phyloP scores from a whole-genome alignment of 2,888 invertebrate species.

The Lasioglossum vierecki region DNA sequence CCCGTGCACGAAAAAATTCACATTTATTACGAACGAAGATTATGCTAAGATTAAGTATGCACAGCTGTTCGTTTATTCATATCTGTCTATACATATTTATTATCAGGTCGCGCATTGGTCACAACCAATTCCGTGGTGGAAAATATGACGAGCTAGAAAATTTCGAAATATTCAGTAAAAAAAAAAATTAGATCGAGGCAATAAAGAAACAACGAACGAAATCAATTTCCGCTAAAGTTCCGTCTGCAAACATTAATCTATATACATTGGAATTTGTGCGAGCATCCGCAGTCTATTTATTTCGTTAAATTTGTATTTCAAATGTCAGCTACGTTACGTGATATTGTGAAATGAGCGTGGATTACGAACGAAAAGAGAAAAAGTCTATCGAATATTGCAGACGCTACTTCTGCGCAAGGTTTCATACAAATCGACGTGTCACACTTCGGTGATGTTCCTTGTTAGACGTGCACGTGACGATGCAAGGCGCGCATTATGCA shows the following conservation, averaged over 20 bases:
- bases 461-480: slow-evolving; percentile 14
- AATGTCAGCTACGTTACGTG: neutral
- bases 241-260: neutral
- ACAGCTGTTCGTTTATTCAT: neutral
- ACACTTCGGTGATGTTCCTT: slow-evolving; percentile 11
- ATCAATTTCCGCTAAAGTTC: neutral
- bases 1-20: neutral
- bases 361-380: neutral
- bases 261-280: neutral
- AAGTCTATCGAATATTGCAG: neutral
- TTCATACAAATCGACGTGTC: slow-evolving; percentile 6
- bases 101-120: neutral
- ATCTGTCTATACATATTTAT: neutral
- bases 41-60: neutral
- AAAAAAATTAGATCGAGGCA: neutral
- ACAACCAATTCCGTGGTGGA: neutral
- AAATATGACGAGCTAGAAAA: neutral
- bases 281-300: neutral
- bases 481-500: slow-evolving; percentile 24
- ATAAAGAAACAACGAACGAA: neutral
- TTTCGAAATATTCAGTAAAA: neutral
- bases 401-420: neutral
- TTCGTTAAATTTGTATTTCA: neutral
- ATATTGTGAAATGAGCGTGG: neutral
- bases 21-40: neutral